These are phyloP conservation scores for Psammodynastes pulverulentus DNA, from an alignment of 2,113 vertebrate genomes.

Conservation along the genomic window DNA sequence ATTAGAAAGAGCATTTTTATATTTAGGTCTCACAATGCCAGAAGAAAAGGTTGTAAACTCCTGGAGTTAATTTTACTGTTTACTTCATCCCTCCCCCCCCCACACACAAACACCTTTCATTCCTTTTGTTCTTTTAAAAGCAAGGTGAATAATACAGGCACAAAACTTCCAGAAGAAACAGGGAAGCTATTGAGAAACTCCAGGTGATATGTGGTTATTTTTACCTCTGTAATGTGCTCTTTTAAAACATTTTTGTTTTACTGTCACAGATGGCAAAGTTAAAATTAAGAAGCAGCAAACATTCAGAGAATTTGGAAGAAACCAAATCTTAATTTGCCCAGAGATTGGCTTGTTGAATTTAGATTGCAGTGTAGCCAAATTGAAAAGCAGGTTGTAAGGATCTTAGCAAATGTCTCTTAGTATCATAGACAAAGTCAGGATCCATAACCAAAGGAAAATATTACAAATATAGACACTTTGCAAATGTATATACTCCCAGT, in stretches of 20 bases:
- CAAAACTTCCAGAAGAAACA: neutral
- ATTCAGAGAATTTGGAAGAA: neutral
- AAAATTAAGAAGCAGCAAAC: neutral
- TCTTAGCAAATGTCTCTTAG: neutral
- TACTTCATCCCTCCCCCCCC: rapidly evolving
- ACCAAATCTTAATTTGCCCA: neutral
- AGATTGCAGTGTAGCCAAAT: neutral
- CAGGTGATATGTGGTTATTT: neutral
- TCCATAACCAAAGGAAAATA: neutral
- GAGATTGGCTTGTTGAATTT: neutral
- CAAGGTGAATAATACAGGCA: neutral
- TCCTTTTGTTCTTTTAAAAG: neutral
- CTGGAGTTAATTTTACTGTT: neutral
- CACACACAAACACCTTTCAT: rapidly evolving
- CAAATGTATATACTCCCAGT: too few relatives aligned
- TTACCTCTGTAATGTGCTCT: neutral
- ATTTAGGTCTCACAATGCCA: neutral
- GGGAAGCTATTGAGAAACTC: neutral
- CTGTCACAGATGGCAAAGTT: neutral
- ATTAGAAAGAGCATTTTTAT: neutral
- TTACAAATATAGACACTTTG: neutral
- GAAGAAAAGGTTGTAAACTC: neutral
- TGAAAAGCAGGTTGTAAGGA: neutral
- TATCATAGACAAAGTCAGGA: neutral
- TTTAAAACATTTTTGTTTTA: neutral